phyloP scores from a whole-genome alignment of 2,797 vertebrate species.

The Enteromius viviparus region DNA sequence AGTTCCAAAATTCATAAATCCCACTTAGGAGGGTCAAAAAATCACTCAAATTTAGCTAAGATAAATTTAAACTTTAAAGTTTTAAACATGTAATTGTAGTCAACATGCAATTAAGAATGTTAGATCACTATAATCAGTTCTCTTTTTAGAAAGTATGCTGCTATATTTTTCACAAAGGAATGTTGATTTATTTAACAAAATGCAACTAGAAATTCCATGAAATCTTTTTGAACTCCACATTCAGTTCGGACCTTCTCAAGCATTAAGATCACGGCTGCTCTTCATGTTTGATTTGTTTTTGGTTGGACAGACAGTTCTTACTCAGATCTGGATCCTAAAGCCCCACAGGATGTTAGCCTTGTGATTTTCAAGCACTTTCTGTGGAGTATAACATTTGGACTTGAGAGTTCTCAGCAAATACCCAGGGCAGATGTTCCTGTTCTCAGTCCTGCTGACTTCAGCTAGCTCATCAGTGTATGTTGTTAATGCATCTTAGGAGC shows the following conservation, averaged over 20 bases:
- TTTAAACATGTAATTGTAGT: neutral
- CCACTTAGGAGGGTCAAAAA: neutral
- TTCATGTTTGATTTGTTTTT: slow-evolving; percentile 16
- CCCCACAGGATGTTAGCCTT: neutral
- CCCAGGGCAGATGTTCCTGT: neutral
- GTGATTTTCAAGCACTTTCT: neutral
- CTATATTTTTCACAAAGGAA: neutral
- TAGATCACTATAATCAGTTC: neutral
- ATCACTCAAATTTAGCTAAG: neutral
- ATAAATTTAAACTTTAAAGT: neutral
- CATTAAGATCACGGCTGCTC: neutral
- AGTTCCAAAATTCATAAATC: neutral
- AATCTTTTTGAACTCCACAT: neutral
- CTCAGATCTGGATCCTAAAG: neutral
- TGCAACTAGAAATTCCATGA: neutral
- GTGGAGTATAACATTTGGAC: slow-evolving; percentile 7
- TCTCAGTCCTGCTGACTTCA: neutral
- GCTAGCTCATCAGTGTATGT: neutral
- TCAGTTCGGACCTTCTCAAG: neutral
- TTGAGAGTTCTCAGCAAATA: neutral
- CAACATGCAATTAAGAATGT: neutral
- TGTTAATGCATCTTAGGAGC: neutral
- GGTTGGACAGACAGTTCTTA: neutral
- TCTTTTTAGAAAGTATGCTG: neutral
- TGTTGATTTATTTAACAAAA: neutral